Base-by-base conservation (phyloP, 1,140 invertebrate species). In the Mesaphorura yosii region DNA sequence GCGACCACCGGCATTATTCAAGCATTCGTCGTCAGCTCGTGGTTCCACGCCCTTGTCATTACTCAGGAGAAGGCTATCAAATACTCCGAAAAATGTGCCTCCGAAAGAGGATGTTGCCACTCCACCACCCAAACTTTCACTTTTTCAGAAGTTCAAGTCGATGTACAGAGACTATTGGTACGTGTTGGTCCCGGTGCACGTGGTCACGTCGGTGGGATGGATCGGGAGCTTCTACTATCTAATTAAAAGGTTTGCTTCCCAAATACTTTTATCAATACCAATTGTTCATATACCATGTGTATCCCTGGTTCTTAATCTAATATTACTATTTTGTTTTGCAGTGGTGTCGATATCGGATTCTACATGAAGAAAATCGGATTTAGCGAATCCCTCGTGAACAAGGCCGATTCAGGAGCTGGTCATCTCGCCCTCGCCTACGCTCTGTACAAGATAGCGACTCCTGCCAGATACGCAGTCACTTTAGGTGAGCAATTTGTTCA, bases 131-230 rank as follows among this genome's bases (percentile, higher is more conserved):
- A 80, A 83, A 62, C 59, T 73, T 25, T 73, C 79, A 3, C 62
- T 92, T 12, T 83, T 88, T 66, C 78, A 87, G 64, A 80, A 78
- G 64, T 91, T 95, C 69, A 95, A 93, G 69, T 73, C 83, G 65
- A 85, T 94, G 79, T 86, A 87, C 65, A 85, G 83, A 69, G 82
- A 94, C 66, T 94, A 96, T 71, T 95, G 91, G 84, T 91, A 55
- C 20, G 58, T 95, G 51, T 67, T 93, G 29, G 72, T 95, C 51
- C 88, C 87, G 27, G 88, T 95, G 1, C 91, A 97, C 71, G 63
- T 87, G 49, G 73, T 81, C 5, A 94, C 90, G 12, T 94, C 88
- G 1, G 68, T 78, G 48, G 75, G 81, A 53, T 96, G 91, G 90
- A 81, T 83, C 69, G 80, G 80, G 12, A 69, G 77, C 17, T 93